These are phyloP conservation scores for Gadus macrocephalus DNA, from an alignment of 2,113 vertebrate species.

Conservation along the genomic window DNA sequence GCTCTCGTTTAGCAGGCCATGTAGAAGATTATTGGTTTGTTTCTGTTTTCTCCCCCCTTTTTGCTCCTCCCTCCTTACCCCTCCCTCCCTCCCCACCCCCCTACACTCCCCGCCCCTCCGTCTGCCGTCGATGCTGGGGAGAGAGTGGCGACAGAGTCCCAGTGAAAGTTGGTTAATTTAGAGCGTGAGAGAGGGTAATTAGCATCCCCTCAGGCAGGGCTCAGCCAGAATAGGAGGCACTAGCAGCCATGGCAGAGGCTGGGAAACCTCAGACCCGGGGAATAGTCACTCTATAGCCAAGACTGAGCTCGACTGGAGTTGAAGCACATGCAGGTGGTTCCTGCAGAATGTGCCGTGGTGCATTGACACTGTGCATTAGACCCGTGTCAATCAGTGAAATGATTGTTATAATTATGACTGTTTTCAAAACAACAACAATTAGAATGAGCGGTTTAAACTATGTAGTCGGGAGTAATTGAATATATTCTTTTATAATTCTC, in stretches of 20 bases:
- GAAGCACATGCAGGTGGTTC: conserved; percentile 62
- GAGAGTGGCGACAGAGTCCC: conserved; percentile 86
- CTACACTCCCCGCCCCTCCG: conserved; percentile 44
- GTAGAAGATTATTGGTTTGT: conserved; percentile 88
- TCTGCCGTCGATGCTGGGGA: conserved; percentile 68
- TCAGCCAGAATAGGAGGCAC: conserved; percentile 58
- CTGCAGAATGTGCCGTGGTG: conserved; percentile 49
- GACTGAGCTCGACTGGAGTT: conserved; percentile 30
- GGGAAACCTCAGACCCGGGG: conserved; percentile 22
- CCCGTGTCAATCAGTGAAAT: too few species aligned
- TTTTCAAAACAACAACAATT: too few species aligned
- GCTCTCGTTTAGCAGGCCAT: conserved; percentile 80
- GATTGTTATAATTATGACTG: too few species aligned
- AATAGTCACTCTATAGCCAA: too few species aligned
- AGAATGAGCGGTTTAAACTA: too few species aligned
- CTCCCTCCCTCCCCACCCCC: conserved; percentile 9
- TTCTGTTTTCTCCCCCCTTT: conserved; percentile 78
- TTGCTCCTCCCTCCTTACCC: conserved; percentile 52
- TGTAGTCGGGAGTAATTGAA: too few species aligned
- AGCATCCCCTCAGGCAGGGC: conserved; percentile 90
- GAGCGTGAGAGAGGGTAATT: conserved; percentile 82
- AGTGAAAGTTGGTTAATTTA: conserved; percentile 97
- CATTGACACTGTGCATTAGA: conserved; percentile 61
- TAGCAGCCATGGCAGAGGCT: conserved; percentile 46
- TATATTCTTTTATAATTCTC: too few species aligned